Conservation (phyloP, 1,140 invertebrate genomes). For the Euborellia annulipes region DNA sequence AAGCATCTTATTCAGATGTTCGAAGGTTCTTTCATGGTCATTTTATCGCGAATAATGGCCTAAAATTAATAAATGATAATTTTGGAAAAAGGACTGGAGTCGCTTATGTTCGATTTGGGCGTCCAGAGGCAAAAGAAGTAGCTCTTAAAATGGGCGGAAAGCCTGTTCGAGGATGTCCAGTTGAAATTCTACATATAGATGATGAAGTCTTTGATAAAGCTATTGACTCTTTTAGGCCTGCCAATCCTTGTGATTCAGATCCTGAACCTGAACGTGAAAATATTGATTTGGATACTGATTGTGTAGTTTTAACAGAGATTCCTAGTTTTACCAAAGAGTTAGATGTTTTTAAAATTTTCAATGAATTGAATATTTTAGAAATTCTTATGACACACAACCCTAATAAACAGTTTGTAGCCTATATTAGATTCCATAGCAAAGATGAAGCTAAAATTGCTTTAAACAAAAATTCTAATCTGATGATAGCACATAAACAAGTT, state of each 20-base stretch:
- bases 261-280: too few relatives aligned
- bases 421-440: slow-evolving; percentile 52
- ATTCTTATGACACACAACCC: slow-evolving; percentile 43
- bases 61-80: slow-evolving; percentile 70
- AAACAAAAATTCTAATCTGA: slow-evolving; percentile 14
- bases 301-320: too few relatives aligned
- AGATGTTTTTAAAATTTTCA: slow-evolving; percentile 60
- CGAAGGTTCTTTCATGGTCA: slow-evolving; percentile 62
- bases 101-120: slow-evolving; percentile 61
- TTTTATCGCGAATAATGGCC: slow-evolving; percentile 61
- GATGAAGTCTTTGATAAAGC: slow-evolving; percentile 47
- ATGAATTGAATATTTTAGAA: slow-evolving; percentile 44
- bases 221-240: slow-evolving; percentile 39
- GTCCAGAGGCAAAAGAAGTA: slow-evolving; percentile 44
- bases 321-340: slow-evolving; percentile 41
- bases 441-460: slow-evolving; percentile 46
- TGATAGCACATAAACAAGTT: slow-evolving; percentile 38
- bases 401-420: slow-evolving; percentile 41
- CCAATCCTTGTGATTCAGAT: too few relatives aligned
- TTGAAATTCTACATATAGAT: slow-evolving; percentile 40
- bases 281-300: too few relatives aligned
- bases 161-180: slow-evolving; percentile 38
- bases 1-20: slow-evolving; percentile 58
- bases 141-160: slow-evolving; percentile 44
- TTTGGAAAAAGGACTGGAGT: slow-evolving; percentile 61